Evolutionary conservation across 2,888 invertebrate genomes (phyloP).

Genomic region (Acheta domesticus): DNA sequence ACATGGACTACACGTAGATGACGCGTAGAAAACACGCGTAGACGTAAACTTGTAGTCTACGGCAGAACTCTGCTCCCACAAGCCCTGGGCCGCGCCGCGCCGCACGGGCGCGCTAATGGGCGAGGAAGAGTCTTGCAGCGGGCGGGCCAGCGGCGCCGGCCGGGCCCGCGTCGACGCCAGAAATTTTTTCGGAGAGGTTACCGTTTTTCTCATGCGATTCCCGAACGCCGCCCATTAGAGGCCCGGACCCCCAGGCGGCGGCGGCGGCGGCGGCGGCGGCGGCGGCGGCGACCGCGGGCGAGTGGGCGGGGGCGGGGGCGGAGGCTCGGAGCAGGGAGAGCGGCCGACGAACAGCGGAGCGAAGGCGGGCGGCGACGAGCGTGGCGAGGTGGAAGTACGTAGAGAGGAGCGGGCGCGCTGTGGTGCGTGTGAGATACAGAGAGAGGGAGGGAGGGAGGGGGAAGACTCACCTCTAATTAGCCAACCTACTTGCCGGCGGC

Average conservation of each 20-base stretch:
- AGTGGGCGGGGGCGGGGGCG: background rate
- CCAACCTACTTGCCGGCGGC: constrained; percentile 18
- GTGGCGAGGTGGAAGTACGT: background rate
- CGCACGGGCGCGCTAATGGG: background rate
- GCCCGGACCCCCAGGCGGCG: background rate
- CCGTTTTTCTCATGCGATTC: constrained; percentile 18
- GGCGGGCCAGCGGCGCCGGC: background rate
- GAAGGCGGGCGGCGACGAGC: background rate
- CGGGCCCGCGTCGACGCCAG: background rate
- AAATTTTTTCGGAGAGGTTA: constrained; percentile 2
- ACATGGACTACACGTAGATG: no score
- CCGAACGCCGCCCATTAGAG: constrained; percentile 3
- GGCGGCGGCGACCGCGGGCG: background rate
- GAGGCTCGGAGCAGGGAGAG: background rate
- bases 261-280: no score
- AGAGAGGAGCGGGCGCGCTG: background rate
- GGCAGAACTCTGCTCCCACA: no score
- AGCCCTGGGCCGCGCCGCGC: background rate
- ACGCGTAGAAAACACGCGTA: no score
- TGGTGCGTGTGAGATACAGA: background rate
- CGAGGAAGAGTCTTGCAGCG: background rate
- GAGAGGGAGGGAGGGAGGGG: background rate
- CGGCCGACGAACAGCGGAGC: background rate
- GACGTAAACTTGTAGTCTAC: no score
- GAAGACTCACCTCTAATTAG: constrained; percentile 4